phyloP scores from a whole-genome alignment of 2,888 invertebrate species.

The Zelleria hepariella region DNA sequence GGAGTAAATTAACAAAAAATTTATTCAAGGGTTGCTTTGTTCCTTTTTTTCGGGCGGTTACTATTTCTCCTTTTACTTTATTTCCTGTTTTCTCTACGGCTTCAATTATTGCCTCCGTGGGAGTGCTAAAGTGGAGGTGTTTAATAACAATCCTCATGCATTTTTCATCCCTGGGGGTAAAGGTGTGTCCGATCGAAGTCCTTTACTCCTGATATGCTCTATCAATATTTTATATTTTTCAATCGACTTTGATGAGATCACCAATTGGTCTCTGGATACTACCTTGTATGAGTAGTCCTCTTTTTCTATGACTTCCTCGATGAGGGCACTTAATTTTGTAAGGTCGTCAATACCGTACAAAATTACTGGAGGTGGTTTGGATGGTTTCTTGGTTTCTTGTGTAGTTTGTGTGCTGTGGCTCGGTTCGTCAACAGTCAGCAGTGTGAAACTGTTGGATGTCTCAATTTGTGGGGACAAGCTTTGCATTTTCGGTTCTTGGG shows the following conservation, averaged over 20 bases:
- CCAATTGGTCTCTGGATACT: background rate
- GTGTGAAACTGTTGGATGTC: background rate
- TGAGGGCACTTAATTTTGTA: background rate
- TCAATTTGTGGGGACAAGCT: too few species aligned
- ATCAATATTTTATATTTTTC: background rate
- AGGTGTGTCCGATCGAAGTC: background rate
- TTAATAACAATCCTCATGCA: background rate
- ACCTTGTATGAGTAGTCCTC: background rate
- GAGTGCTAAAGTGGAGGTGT: background rate
- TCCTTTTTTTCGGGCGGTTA: background rate
- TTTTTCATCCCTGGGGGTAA: background rate
- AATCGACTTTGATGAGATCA: background rate
- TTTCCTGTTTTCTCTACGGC: too few species aligned
- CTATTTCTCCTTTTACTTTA: background rate
- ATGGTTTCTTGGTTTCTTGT: background rate
- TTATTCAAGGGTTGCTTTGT: background rate
- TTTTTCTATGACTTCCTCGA: background rate
- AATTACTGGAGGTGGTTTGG: background rate
- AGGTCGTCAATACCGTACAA: background rate
- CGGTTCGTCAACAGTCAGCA: background rate
- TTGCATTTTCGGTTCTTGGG: too few species aligned
- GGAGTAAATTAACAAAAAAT: background rate
- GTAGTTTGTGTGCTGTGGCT: too few species aligned
- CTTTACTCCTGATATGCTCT: background rate
- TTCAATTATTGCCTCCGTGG: background rate